Conservation (phyloP, 2,888 invertebrate species). For the Cremastinae sp. region DNA sequence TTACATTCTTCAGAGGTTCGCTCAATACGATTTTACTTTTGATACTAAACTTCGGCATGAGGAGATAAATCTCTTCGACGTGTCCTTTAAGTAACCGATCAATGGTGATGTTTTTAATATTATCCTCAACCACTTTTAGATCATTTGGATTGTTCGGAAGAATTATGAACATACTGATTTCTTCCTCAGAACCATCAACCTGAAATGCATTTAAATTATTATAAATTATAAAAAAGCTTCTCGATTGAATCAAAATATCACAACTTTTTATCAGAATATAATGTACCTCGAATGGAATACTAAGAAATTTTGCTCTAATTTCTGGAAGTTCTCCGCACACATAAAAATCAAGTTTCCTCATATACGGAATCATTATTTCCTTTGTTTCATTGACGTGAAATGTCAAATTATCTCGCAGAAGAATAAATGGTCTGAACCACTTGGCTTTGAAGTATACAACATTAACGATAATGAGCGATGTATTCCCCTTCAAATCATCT, state of each 20-base stretch:
- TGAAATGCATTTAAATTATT: background rate
- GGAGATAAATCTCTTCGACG: conserved; percentile 4
- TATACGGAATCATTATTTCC: conserved; percentile 85
- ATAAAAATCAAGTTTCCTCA: conserved; percentile 83
- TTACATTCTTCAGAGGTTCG: background rate
- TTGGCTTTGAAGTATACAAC: background rate
- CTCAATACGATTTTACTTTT: conserved; percentile 5
- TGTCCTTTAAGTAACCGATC: conserved; percentile 2
- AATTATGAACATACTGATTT: conserved; percentile 52
- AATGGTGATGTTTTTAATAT: conserved; percentile 39
- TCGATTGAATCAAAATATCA: background rate
- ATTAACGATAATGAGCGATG: background rate
- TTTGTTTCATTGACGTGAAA: conserved; percentile 84
- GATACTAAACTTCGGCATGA: conserved; percentile 39
- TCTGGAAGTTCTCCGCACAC: conserved; percentile 80
- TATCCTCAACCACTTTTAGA: conserved; percentile 7
- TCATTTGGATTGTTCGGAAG: conserved; percentile 44
- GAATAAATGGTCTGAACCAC: conserved; percentile 10
- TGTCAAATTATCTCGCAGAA: conserved; percentile 89
- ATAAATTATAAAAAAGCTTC: background rate
- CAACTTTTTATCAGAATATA: background rate
- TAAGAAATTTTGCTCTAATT: conserved; percentile 84
- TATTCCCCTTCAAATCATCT: background rate
- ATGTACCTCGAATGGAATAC: conserved; percentile 84
- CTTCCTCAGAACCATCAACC: conserved; percentile 8